Evolutionary conservation across 2,797 vertebrate genomes (phyloP).

Genomic region (Loriculus beryllinus): DNA sequence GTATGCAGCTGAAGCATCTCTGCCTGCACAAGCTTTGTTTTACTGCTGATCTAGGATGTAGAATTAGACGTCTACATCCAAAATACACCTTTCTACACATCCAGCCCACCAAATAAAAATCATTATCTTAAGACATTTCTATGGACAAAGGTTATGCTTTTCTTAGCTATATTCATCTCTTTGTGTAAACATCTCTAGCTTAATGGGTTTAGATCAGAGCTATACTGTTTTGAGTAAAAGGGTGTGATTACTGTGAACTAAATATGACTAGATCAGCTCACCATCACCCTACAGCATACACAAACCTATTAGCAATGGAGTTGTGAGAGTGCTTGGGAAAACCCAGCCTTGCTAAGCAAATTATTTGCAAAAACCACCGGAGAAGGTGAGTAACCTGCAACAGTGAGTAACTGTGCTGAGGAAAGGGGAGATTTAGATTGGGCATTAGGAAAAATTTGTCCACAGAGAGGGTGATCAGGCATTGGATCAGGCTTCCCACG

Average conservation of each 20-base stretch:
- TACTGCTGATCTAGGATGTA: constrained; percentile 26
- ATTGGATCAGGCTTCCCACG: background rate
- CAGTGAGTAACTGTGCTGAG: background rate
- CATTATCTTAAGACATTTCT: constrained; percentile 67
- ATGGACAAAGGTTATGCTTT: constrained; percentile 68
- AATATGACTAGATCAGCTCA: constrained; percentile 52
- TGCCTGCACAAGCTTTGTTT: constrained; percentile 4
- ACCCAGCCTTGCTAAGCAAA: background rate
- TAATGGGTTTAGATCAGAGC: constrained; percentile 73
- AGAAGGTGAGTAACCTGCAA: background rate
- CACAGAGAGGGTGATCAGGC: background rate
- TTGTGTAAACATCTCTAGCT: constrained; percentile 69
- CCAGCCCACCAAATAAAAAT: constrained; percentile 60
- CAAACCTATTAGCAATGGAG: constrained; percentile 55
- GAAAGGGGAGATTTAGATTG: background rate
- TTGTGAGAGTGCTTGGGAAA: background rate
- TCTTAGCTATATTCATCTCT: constrained; percentile 69
- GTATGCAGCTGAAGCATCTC: background rate
- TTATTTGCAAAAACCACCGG: background rate
- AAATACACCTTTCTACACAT: constrained; percentile 65
- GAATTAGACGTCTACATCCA: constrained; percentile 60
- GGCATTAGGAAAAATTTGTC: background rate
- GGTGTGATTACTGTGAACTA: constrained; percentile 71
- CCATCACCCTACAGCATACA: constrained; percentile 24
- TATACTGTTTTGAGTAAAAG: constrained; percentile 70